Evolutionary conservation across 2,888 invertebrate species (phyloP).

Genomic region (Volucella bombylans): DNA sequence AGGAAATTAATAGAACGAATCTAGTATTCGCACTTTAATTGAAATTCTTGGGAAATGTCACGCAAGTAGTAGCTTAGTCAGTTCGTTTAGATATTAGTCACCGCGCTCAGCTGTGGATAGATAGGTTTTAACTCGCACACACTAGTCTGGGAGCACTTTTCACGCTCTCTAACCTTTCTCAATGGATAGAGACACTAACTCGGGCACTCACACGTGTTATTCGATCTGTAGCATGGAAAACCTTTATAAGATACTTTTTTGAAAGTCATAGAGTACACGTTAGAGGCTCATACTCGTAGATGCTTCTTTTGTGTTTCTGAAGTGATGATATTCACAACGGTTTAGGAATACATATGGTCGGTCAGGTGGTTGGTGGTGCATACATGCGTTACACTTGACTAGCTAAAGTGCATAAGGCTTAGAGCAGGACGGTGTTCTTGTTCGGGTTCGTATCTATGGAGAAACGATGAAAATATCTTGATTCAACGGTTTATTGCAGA

Average conservation of each 20-base stretch:
- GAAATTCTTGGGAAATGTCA: slow-evolving; percentile 32
- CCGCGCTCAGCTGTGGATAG: slow-evolving; percentile 27
- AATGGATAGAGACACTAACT: slow-evolving; percentile 14
- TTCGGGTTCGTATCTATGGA: background rate
- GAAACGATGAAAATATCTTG: slow-evolving; percentile 15
- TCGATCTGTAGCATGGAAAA: slow-evolving; percentile 36
- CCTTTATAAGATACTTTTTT: slow-evolving; percentile 30
- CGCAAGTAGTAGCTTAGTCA: slow-evolving; percentile 39
- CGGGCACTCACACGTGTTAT: slow-evolving; percentile 50
- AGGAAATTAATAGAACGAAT: slow-evolving; percentile 6
- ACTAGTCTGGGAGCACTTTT: slow-evolving; percentile 33
- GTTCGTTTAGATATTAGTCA: slow-evolving; percentile 30
- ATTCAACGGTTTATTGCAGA: slow-evolving; percentile 4
- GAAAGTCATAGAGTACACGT: slow-evolving; percentile 27
- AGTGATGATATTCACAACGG: slow-evolving; percentile 12
- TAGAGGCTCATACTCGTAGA: background rate
- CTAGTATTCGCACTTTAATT: slow-evolving; percentile 22
- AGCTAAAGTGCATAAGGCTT: slow-evolving; percentile 14
- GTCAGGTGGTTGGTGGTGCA: slow-evolving; percentile 35
- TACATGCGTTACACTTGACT: slow-evolving; percentile 59
- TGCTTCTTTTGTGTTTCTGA: background rate
- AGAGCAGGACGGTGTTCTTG: slow-evolving; percentile 1
- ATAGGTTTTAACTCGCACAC: slow-evolving; percentile 5
- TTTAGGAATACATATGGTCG: slow-evolving; percentile 24
- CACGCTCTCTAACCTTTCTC: slow-evolving; percentile 54